A percentile compares a stretch with the other conserved stretches of the same genome.
phyloP scores from a whole-genome alignment of 1,140 invertebrate species.

The Episyrphus balteatus region DNA sequence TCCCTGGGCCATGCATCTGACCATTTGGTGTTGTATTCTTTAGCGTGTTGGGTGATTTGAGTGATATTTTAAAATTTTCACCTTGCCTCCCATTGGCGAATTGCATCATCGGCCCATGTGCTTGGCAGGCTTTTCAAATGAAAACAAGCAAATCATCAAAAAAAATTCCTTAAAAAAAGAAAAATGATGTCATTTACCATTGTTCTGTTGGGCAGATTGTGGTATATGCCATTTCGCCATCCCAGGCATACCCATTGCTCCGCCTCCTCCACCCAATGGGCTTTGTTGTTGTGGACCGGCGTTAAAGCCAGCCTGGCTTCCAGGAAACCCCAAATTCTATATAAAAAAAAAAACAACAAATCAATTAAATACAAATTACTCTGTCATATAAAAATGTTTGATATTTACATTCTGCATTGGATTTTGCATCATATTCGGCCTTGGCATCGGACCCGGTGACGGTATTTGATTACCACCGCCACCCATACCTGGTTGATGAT shows the following conservation, averaged over 20 bases:
- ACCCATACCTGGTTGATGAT: conserved; percentile 26
- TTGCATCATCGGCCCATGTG: conserved; percentile 31
- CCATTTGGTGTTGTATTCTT: conserved; percentile 30
- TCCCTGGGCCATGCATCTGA: conserved; percentile 3
- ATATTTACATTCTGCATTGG: conserved; percentile 33
- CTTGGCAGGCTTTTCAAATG: conserved; percentile 18
- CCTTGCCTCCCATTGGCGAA: conserved; percentile 37
- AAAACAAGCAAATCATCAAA: conserved; percentile 3
- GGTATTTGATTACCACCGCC: conserved; percentile 22
- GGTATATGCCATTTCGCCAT: conserved; percentile 55
- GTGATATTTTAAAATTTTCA: conserved; percentile 53
- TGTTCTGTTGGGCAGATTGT: conserved; percentile 42
- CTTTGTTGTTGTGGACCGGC: conserved; percentile 28
- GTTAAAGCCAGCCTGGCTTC: conserved; percentile 34
- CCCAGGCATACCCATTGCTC: conserved; percentile 19
- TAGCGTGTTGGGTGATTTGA: conserved; percentile 40
- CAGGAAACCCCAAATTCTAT: conserved; percentile 36
- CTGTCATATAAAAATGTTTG: neutral
- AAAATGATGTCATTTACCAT: conserved; percentile 21
- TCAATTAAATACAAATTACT: neutral
- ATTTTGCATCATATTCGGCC: conserved; percentile 30
- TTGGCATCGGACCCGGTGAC: conserved; percentile 24
- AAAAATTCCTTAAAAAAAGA: neutral
- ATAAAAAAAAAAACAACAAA: conserved; percentile 3
- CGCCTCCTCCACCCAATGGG: conserved; percentile 19